phyloP scores from a whole-genome alignment of 2,888 invertebrate genomes.

The Andrena marginata region DNA sequence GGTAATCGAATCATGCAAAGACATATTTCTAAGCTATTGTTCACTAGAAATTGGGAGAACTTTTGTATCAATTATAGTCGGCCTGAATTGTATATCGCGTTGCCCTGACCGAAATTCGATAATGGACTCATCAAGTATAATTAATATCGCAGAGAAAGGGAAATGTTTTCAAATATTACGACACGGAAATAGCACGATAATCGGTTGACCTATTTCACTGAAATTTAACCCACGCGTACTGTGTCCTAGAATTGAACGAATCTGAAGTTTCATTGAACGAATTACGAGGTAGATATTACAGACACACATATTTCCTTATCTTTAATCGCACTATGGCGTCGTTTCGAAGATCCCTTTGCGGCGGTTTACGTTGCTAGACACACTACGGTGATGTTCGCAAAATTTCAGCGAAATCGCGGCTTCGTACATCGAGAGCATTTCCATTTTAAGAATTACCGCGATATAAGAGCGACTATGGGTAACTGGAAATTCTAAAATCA shows the following conservation, averaged over 20 bases:
- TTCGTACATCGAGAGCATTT: neutral
- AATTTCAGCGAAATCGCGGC: neutral
- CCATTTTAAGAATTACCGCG: neutral
- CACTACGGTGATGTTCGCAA: neutral
- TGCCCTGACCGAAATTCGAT: neutral
- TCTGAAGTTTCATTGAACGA: neutral
- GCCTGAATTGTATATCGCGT: neutral
- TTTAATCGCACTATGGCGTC: neutral
- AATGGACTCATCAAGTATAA: neutral
- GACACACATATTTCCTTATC: neutral
- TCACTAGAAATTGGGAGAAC: neutral
- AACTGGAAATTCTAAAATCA: neutral
- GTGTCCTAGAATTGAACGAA: neutral
- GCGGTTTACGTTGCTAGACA: no score
- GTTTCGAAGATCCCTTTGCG: no score
- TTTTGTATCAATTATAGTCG: neutral
- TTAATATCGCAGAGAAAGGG: neutral
- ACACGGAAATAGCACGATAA: neutral
- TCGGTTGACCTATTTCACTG: neutral
- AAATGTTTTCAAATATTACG: neutral
- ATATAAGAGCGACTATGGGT: neutral
- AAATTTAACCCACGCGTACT: neutral
- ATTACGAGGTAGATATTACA: neutral
- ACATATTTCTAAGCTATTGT: neutral
- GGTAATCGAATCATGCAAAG: slow-evolving; percentile 17